These are phyloP conservation scores for Caenorhabditis elegans DNA, from an alignment of 1,140 invertebrate genomes.

Conservation along the genomic window WBcel235 BX284605.5:1269501-1270000, in stretches of 20 bases:
- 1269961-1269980: background rate
- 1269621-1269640: background rate
- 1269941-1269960: background rate
- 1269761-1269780: background rate
- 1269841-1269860: background rate
- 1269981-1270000: too few relatives aligned
- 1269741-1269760: background rate
- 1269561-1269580: background rate
- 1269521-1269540: too few relatives aligned
- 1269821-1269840: background rate
- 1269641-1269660: background rate
- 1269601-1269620: background rate
- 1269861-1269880: background rate
- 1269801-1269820: conserved; percentile 18
- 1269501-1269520: too few relatives aligned
- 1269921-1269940: background rate
- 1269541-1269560: too few relatives aligned
- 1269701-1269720: background rate
- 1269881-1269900: background rate
- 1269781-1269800: conserved; percentile 27
- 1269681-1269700: background rate
- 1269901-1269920: background rate
- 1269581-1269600: background rate
- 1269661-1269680: background rate
- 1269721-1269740: background rate